Evolutionary conservation across 2,113 vertebrate species (phyloP), one percentile per base, ranked within the genome.

Genomic region (Paracanthobrama guichenoti): DNA sequence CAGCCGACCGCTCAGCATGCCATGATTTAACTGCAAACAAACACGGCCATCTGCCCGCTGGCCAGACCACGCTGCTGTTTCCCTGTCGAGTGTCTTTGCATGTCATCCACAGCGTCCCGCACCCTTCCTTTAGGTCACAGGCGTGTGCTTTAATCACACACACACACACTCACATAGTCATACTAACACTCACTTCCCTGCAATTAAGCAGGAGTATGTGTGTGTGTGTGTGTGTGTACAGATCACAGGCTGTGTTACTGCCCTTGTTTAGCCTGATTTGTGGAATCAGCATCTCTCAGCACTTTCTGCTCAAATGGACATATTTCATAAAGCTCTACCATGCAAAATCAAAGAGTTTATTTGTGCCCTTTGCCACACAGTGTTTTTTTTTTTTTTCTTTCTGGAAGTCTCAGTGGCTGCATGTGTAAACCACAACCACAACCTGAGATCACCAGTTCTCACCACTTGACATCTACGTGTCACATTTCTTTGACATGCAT

Each of bases 261-360:
- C 50, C 20, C 48, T 55, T 18, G 22, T 28, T 74, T 50, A 31
- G 46, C 14, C 26, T 53, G 14, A 66, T 28, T 74, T 31, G 28
- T 28, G 50, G 50, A 31, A 71, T 42, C 31, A 67, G 64, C 39
- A 5, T 84, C 76, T 62, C 75, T 77, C 84, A 55, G 53, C 44
- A 81, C 53, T 75, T 81, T 82, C 31, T 53, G 67, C 24, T 59
- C 50, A 71, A 66, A 44, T 66, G 64, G 16, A 20, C 28, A 67
- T 67, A 24, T 24, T 24, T 60, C 57, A 60, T 12, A 24, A 39
- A 67, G 2, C 66, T 22, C 31, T 67, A 10, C 2, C 16, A 42
- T 71, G 10, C 67, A 42, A 71, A 42, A 12, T 42, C 67, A 71
- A 6, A 42, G 2, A 2, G 18, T 20, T 55, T 55, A 69, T n/a